Percentiles rank a stretch among this genome's conserved stretches.
phyloP scores from a whole-genome alignment of 2,797 vertebrate species.

The Carduelis carduelis region DNA sequence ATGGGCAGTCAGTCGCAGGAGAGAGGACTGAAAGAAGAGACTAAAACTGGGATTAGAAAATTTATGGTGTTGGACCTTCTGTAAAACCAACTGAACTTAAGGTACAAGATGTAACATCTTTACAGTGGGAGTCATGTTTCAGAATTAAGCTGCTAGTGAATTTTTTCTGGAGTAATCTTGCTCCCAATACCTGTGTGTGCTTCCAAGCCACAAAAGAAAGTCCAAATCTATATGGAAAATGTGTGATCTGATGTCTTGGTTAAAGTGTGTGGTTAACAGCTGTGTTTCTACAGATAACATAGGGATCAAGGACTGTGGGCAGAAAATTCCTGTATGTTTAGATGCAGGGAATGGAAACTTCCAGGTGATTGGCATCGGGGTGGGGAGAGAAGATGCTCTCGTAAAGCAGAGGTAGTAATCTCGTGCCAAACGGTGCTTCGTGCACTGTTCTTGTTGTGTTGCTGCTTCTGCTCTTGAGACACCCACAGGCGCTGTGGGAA shows the following conservation, averaged over 20 bases:
- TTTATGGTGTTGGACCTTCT: neutral
- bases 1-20: neutral
- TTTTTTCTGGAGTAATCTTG: neutral
- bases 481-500: accelerated
- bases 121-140: neutral
- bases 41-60: neutral
- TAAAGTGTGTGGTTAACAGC: neutral
- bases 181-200: neutral
- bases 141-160: neutral
- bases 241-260: neutral
- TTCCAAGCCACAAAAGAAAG: neutral
- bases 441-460: neutral
- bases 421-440: accelerated
- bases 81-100: neutral
- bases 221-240: neutral
- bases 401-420: neutral
- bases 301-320: neutral
- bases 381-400: neutral
- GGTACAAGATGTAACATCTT: neutral
- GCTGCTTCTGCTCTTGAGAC: neutral
- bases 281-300: neutral
- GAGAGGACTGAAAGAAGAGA: neutral
- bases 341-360: neutral
- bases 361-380: neutral
- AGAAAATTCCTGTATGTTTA: neutral